These are phyloP conservation scores for Macroramphosus scolopax DNA, from an alignment of 2,797 vertebrate species.

Conservation along the genomic window DNA sequence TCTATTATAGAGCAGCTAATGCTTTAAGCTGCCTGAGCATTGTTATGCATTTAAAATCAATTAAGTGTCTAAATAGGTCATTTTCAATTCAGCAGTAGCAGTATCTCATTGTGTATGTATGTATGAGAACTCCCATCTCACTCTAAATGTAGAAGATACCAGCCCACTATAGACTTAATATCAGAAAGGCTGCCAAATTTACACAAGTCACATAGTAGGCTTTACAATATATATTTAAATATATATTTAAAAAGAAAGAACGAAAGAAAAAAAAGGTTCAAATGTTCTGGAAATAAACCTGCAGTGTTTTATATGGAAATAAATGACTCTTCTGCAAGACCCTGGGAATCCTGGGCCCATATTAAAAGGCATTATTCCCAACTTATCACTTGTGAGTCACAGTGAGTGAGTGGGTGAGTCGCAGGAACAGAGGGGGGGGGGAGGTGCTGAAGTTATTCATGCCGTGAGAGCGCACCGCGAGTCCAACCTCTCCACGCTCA, in stretches of 20 bases:
- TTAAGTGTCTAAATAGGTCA: constrained; percentile 69
- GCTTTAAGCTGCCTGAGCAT: constrained; percentile 56
- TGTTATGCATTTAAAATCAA: constrained; percentile 66
- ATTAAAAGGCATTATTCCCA: constrained; percentile 31
- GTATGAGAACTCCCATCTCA: no score
- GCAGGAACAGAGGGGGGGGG: constrained; percentile 3
- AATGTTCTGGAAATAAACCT: no score
- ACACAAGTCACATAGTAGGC: no score
- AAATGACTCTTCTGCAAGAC: no score
- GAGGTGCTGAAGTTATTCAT: constrained; percentile 53
- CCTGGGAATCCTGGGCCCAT: no score
- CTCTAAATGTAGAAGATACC: no score
- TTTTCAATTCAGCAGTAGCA: constrained; percentile 50
- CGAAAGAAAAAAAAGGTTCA: neutral
- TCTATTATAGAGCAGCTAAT: constrained; percentile 53
- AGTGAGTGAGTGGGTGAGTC: constrained; percentile 41
- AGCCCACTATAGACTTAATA: no score
- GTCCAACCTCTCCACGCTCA: constrained; percentile 52
- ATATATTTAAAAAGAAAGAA: neutral
- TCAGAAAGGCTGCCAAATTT: no score
- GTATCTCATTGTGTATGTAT: constrained; percentile 1
- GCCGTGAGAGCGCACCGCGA: constrained; percentile 52
- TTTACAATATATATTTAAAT: no score
- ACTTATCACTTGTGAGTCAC: constrained; percentile 57
- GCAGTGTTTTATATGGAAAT: no score